phyloP scores from a whole-genome alignment of 2,113 vertebrate species.

The Bufo bufo region DNA sequence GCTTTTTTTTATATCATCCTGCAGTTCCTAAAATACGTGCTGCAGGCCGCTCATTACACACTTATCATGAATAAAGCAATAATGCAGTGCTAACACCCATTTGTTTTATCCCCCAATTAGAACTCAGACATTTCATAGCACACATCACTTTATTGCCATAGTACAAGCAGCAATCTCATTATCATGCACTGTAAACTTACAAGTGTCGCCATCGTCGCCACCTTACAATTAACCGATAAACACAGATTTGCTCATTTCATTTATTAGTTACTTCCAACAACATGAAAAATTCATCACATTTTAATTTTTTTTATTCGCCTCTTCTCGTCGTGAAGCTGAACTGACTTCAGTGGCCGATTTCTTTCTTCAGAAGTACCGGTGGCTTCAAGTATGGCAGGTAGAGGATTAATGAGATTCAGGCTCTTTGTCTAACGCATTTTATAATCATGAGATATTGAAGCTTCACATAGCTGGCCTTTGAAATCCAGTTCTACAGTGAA shows the following conservation, averaged over 20 bases:
- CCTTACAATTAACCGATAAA: slow-evolving; percentile 6
- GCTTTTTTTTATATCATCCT: neutral
- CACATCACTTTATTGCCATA: slow-evolving; percentile 35
- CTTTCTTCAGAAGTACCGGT: slow-evolving; percentile 58
- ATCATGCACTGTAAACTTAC: neutral
- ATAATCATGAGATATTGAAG: slow-evolving; percentile 93
- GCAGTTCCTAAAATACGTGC: neutral
- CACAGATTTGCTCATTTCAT: slow-evolving; percentile 31
- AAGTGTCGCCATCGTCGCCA: neutral
- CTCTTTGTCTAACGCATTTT: slow-evolving; percentile 87
- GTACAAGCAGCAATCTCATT: neutral
- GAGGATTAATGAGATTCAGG: slow-evolving; percentile 52
- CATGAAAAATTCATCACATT: slow-evolving; percentile 6
- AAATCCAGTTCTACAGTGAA: slow-evolving; percentile 97
- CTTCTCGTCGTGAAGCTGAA: slow-evolving; percentile 9
- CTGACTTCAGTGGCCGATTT: slow-evolving; percentile 26
- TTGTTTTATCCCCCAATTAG: neutral
- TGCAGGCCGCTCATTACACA: neutral
- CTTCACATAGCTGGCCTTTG: slow-evolving; percentile 96
- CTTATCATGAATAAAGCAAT: neutral
- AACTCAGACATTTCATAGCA: neutral
- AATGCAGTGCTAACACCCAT: neutral
- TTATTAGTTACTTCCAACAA: slow-evolving; percentile 46
- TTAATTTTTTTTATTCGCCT: neutral
- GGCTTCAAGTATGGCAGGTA: slow-evolving; percentile 66